Evolutionary conservation across 2,797 vertebrate species (phyloP).

Genomic region (Chrysocyon brachyurus): DNA sequence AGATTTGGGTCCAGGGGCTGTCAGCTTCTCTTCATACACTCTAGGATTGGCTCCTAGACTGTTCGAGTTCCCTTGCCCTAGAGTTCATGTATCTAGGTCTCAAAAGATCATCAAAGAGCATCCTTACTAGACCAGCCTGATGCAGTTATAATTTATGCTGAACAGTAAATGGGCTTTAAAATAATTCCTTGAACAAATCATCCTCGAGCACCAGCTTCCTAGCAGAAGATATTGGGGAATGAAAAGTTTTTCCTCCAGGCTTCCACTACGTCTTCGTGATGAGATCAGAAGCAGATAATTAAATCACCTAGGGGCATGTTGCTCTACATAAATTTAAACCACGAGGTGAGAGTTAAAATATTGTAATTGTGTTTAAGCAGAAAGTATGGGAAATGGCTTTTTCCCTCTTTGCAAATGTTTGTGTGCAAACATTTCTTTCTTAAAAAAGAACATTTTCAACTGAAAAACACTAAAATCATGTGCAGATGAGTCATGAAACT

Average conservation of each 20-base stretch:
- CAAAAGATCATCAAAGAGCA: background rate
- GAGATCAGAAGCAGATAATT: constrained; percentile 41
- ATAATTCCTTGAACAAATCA: constrained; percentile 40
- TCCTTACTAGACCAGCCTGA: background rate
- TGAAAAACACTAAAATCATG: background rate
- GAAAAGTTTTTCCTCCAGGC: background rate
- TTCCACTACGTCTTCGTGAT: background rate
- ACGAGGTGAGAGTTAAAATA: constrained; percentile 22
- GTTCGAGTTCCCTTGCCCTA: too few relatives aligned
- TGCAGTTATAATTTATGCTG: background rate
- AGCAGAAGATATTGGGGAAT: background rate
- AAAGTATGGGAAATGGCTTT: constrained; percentile 31
- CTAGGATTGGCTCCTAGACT: background rate
- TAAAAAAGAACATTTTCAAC: constrained; percentile 7
- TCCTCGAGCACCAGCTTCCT: background rate
- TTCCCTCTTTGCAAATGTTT: background rate
- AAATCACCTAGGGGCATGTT: background rate
- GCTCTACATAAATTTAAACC: background rate
- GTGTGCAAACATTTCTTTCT: background rate
- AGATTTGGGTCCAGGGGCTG: accelerated
- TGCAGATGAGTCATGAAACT: constrained; percentile 45
- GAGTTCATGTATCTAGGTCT: background rate
- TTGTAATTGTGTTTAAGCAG: background rate
- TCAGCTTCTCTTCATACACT: background rate
- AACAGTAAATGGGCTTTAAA: constrained; percentile 50